Percentiles rank a stretch among this genome's conserved stretches.
These are phyloP conservation scores for Probaryconus sp. DNA, from an alignment of 1,140 invertebrate genomes.

Conservation along the genomic window DNA sequence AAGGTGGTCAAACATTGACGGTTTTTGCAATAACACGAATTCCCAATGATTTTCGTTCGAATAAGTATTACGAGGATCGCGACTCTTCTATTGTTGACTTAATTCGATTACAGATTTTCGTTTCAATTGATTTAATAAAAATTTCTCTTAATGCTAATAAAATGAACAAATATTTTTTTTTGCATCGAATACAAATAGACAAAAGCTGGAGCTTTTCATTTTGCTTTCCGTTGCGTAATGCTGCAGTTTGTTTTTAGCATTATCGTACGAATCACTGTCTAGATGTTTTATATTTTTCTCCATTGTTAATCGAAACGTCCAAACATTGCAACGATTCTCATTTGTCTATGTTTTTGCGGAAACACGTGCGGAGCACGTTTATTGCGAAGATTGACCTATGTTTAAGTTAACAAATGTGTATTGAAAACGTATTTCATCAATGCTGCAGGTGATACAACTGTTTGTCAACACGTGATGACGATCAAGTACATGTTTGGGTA, in stretches of 20 bases:
- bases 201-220: too few species aligned
- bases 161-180: too few species aligned
- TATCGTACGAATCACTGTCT: neutral
- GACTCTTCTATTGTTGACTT: too few species aligned
- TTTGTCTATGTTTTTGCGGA: slow-evolving; percentile 19
- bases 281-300: slow-evolving; percentile 11
- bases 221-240: too few species aligned
- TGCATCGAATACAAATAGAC: too few species aligned
- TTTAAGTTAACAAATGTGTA: slow-evolving; percentile 37
- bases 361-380: slow-evolving; percentile 31
- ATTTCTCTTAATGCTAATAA: too few species aligned
- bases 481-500: slow-evolving; percentile 31
- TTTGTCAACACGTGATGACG: slow-evolving; percentile 31
- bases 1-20: neutral
- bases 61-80: too few species aligned
- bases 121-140: too few species aligned
- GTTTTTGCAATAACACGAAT: too few species aligned
- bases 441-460: slow-evolving; percentile 13
- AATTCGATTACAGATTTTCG: too few species aligned
- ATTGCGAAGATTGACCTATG: slow-evolving; percentile 27
- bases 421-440: slow-evolving; percentile 33
- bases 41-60: too few species aligned
- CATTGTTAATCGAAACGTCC: slow-evolving; percentile 5
- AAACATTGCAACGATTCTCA: slow-evolving; percentile 19
- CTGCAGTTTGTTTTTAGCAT: too few species aligned